Base-by-base conservation (phyloP, 1,140 invertebrate genomes). In the Drosophila kikkawai region DNA sequence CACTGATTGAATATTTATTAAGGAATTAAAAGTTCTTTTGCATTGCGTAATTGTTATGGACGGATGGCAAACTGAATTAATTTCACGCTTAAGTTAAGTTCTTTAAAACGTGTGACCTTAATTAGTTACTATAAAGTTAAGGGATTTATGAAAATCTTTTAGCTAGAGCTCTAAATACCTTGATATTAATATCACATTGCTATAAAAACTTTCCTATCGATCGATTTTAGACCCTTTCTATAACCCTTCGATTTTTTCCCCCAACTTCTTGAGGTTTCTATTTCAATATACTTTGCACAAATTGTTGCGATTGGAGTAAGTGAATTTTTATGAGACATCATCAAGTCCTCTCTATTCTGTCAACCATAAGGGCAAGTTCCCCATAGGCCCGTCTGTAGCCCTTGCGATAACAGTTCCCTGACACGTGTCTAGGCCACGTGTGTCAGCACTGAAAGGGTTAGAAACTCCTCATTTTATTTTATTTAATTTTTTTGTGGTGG, bases 261-360 rank as follows among this genome's bases (percentile, higher is more conserved):
- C 44, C 19, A 17, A 15, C 65, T 19, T 22, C 17, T 7, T 7
- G 26, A 4, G 42, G 42, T 53, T 76, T 50, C 51, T 17, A 56
- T 51, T 59, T 56, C 47, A 45, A 67, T 74, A 70, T 73, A 37
- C 36, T 22, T 42, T 5, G 17, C 17, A 55, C 44, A 61, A 61
- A 42, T 55, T 36, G 53, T 39, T 79, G 37, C 51, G 36, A 79
- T 79, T 68, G 39, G 65, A 85, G 68, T 61, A 64, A 82, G 82
- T 85, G 82, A 85, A 85, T 80, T 80, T 81, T 87, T 87, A 84
- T 88, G 83, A 80, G 73, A 78, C 75, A 70, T 77, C 80, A 76
- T 68, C 69, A 57, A 69, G 68, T 45, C 39, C 66, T 41, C 48
- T 42, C 63, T 42, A 59, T 59, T n/a, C 45, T 44, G 51, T 60